A percentile compares a stretch with the other conserved stretches of the same genome.
These are phyloP conservation scores for Brachystomella parvula DNA, from an alignment of 1,140 invertebrate genomes.

Conservation along the genomic window DNA sequence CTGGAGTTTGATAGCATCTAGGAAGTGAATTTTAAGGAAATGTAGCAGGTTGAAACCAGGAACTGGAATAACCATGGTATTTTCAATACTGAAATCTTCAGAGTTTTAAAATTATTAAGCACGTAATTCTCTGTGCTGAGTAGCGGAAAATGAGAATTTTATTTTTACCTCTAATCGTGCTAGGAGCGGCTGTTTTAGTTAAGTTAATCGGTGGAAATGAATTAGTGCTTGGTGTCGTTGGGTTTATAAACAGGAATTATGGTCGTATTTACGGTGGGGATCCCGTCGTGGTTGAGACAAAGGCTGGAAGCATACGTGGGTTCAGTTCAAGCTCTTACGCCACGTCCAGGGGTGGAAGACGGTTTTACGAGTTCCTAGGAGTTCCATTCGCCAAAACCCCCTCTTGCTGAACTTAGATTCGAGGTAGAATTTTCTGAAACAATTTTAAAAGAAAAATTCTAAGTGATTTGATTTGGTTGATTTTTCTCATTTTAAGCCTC, in stretches of 20 bases:
- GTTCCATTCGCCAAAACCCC: conserved; percentile 29
- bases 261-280: background rate
- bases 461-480: background rate
- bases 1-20: no score
- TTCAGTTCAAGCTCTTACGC: background rate
- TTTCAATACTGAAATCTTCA: no score
- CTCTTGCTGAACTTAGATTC: conserved; percentile 28
- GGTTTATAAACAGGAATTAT: background rate
- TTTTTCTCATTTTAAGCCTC: conserved; percentile 38
- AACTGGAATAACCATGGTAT: no score
- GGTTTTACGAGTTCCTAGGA: conserved; percentile 7
- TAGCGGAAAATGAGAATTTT: no score
- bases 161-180: background rate
- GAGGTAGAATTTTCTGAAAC: conserved; percentile 17
- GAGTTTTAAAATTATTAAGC: no score
- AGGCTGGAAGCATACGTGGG: background rate
- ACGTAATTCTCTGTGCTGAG: no score
- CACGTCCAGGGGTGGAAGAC: conserved; percentile 5
- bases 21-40: no score
- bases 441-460: background rate
- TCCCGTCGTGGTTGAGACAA: background rate
- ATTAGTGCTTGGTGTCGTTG: background rate
- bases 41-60: no score
- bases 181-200: background rate
- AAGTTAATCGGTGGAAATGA: background rate